Evolutionary conservation across 2,888 invertebrate genomes (phyloP), one percentile per base, ranked within the genome.

Genomic region (Thymelicus lineola): DNA sequence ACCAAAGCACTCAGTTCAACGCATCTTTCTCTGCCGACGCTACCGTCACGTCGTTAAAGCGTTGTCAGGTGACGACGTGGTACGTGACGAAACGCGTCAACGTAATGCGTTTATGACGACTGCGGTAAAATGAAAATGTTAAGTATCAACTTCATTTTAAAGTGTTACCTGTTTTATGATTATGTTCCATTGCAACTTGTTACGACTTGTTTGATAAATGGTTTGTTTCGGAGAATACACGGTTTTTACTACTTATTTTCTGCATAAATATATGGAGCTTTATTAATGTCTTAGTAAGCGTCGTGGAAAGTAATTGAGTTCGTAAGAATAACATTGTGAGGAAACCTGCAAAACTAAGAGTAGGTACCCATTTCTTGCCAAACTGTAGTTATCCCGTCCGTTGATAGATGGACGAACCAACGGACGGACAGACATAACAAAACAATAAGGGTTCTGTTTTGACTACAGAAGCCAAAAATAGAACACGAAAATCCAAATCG

Each of bases 91-190:
- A 62, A 46, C 68, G 55, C 53, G 60, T 53, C 35, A 57, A 42
- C 35, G 61, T 62, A 61, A 61, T 55, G 55, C 68, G 55, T 62
- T 57, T 62, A 68, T 62, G 61, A 68, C 68, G 68, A 55, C 50
- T 58, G 67, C 61, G 61, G 61, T 67, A 67, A 67, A 53, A 61
- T 67, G 53, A 67, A 67, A 67, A 61, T 67, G 61, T 67, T 67
- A 55, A 45, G 45, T 61, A 61, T 42, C 53, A 53, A 15, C 36
- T 53, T 58, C 57, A 38, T 53, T 61, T 61, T 61, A 59, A 67
- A 45, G 53, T 42, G 55, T 55, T 67, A 17, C 20, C 36, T 42
- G 53, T 64, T 20, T 55, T 55, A 55, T 35, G 28, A 55, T 28
- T 58, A 58, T 38, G 36, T 58, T n/a, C 28, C n/a, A 36, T 58